Evolutionary conservation across 2,888 invertebrate genomes (phyloP), one percentile per base, ranked within the genome.

Genomic region (Parasteatoda lunata): DNA sequence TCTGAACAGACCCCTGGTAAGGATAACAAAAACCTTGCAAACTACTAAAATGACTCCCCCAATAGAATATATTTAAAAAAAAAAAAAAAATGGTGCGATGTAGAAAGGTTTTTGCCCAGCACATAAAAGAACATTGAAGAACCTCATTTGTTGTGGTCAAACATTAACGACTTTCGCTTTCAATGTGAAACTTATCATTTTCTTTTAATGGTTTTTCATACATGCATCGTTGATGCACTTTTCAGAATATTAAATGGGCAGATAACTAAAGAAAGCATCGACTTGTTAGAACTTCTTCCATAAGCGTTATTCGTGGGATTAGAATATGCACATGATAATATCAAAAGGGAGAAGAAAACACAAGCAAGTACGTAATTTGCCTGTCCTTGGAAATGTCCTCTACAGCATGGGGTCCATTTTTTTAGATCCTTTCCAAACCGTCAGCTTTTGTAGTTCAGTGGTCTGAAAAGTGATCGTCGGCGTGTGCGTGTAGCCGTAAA

Each of bases 351-450:
- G 79, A 49, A 64, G 65, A 47, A 80, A 71, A 30, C 72, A 47
- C 54, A 9, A 49, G 9, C 11, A 7, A 15, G 7, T 13, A 30
- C 45, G 54, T 59, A 65, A 68, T 81, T 81, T 81, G 81, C 81
- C 77, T 83, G 83, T 72, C 83, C 83, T 83, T 83, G 77, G 48
- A 71, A 77, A 54, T 83, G 83, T 65, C 83, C 83, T 83, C 83
- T 66, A 76, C 64, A 54, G 49, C 47, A 49, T 70, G 65, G 48
- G 30, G n/a, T 69, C 52, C 49, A 13, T 66, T 71, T 59, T 7
- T 30, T n/a, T 11, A 68, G 30, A 30, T 11, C 13, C 51, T 48
- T 71, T 71, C 49, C 6, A 7, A 49, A 48, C 48, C 15, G 48
- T 9, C 71, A 51, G 71, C 48, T 71, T 48, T 49, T 48, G 71